phyloP scores from a whole-genome alignment of 2,113 vertebrate genomes.

The Peromyscus californicus region DNA sequence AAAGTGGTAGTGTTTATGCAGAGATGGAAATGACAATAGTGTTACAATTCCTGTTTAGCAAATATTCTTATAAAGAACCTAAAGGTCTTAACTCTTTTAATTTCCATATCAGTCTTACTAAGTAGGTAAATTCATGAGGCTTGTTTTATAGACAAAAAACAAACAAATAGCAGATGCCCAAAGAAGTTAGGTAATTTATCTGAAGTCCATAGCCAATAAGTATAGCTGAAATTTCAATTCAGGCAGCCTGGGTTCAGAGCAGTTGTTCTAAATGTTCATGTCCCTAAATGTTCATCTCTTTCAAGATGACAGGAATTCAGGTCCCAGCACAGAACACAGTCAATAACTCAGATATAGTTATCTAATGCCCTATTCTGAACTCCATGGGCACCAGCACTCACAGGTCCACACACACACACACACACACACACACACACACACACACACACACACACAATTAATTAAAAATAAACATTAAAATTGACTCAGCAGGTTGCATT shows the following conservation, averaged over 20 bases:
- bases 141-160: slow-evolving; percentile 25
- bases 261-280: background rate
- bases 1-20: slow-evolving; percentile 43
- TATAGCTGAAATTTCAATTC: slow-evolving; percentile 64
- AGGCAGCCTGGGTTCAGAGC: background rate
- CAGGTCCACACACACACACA: background rate
- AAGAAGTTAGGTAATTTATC: slow-evolving; percentile 44
- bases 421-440: background rate
- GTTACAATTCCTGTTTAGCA: slow-evolving; percentile 7
- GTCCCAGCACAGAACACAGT: background rate
- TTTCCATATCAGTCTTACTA: slow-evolving; percentile 20
- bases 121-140: slow-evolving; percentile 39
- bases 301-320: background rate
- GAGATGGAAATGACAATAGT: slow-evolving; percentile 60
- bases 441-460: background rate
- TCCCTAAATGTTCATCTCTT: background rate
- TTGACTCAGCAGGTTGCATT: background rate
- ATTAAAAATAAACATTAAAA: background rate
- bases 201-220: slow-evolving; percentile 40
- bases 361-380: background rate
- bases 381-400: background rate
- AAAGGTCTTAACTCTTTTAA: slow-evolving; percentile 49
- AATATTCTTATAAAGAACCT: slow-evolving; percentile 36
- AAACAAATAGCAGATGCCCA: background rate
- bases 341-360: background rate